These are phyloP conservation scores for Drosophila formosana DNA, from an alignment of 2,888 invertebrate species.

Conservation along the genomic window DNA sequence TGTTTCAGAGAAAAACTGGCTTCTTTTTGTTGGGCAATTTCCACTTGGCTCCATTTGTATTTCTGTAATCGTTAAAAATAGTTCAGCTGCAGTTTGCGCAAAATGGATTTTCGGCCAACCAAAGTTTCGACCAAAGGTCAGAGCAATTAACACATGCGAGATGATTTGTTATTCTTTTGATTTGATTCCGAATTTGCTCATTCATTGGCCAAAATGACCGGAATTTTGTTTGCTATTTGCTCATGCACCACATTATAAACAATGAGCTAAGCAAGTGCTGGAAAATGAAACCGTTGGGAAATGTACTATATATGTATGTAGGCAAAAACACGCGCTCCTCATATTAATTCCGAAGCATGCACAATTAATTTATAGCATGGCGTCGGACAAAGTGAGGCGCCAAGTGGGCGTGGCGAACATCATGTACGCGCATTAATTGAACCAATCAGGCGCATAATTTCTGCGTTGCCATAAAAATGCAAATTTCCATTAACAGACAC, in stretches of 20 bases:
- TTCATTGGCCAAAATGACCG: too few relatives aligned
- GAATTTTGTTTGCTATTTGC: neutral
- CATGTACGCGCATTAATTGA: conserved; percentile 47
- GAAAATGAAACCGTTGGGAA: conserved; percentile 2
- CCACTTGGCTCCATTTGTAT: neutral
- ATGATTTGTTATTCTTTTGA: conserved; percentile 28
- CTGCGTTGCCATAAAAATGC: conserved; percentile 31
- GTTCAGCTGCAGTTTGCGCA: conserved; percentile 2
- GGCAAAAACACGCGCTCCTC: conserved; percentile 12
- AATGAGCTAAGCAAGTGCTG: neutral
- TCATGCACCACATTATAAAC: neutral
- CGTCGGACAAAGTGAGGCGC: neutral
- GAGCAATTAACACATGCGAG: conserved; percentile 20
- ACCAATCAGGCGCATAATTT: conserved; percentile 30
- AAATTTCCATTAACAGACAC: conserved; percentile 26
- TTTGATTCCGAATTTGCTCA: conserved; percentile 24
- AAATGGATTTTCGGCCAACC: neutral
- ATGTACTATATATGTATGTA: too few relatives aligned
- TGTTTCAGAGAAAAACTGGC: neutral
- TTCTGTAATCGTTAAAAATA: conserved; percentile 7
- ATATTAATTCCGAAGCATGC: conserved; percentile 23
- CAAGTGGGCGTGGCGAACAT: conserved; percentile 12
- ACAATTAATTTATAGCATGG: conserved; percentile 18
- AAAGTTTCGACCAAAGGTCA: conserved; percentile 18
- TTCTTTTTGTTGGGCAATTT: conserved; percentile 2